These are phyloP conservation scores for Mycalesis mineus DNA, from an alignment of 2,888 invertebrate genomes.

Conservation along the genomic window DNA sequence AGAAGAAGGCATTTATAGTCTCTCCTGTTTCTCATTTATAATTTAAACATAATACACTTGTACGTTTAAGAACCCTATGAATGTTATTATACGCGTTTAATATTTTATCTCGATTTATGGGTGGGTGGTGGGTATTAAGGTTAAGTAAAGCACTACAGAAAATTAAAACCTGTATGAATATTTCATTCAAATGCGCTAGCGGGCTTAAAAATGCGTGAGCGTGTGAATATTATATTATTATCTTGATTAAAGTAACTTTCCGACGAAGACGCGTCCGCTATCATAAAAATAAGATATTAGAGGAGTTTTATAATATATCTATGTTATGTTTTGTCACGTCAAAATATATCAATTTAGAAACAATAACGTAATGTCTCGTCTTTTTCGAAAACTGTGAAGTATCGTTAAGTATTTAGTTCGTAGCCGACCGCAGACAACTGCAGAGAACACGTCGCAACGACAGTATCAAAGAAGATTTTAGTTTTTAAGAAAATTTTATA, in stretches of 20 bases:
- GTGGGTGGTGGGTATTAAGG: neutral
- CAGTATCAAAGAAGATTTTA: no score
- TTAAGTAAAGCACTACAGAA: neutral
- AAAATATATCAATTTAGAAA: no score
- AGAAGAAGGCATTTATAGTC: no score
- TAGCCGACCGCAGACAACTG: no score
- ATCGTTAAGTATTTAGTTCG: no score
- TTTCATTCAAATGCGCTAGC: neutral
- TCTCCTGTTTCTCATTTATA: neutral
- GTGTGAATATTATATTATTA: neutral
- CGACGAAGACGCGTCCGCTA: neutral
- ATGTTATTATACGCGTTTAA: neutral
- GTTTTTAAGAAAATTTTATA: no score
- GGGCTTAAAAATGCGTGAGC: neutral
- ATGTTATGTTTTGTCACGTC: no score
- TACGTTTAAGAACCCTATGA: neutral
- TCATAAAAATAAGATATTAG: neutral
- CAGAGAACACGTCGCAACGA: no score
- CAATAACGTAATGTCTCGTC: no score
- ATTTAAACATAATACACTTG: neutral
- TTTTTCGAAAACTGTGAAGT: no score
- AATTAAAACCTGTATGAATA: slow-evolving; percentile 1
- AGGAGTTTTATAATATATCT: no score
- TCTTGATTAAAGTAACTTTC: neutral
- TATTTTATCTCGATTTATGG: neutral